Evolutionary conservation across 2,888 invertebrate genomes (phyloP).

Genomic region (Orthosia cruda): DNA sequence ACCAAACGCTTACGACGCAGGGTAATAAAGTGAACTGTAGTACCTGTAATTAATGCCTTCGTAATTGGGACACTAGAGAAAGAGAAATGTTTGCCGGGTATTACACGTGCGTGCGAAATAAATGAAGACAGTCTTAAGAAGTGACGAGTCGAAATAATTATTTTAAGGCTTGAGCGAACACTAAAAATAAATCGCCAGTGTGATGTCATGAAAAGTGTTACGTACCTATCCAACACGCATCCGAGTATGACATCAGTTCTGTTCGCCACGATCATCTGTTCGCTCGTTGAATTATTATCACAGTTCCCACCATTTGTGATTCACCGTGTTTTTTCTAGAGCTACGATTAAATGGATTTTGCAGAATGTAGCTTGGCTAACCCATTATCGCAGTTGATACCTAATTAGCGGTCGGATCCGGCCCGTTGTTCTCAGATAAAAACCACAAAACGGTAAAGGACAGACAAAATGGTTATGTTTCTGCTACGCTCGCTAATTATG

Average conservation of each 20-base stretch:
- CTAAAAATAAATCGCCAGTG: conserved; percentile 87
- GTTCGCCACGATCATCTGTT: conserved; percentile 82
- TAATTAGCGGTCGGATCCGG: conserved; percentile 53
- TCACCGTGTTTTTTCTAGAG: conserved; percentile 70
- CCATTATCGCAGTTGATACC: conserved; percentile 52
- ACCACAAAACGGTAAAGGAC: conserved; percentile 46
- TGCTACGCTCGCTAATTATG: conserved; percentile 31
- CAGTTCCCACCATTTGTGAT: conserved; percentile 78
- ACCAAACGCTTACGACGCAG: conserved; percentile 24
- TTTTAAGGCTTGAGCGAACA: conserved; percentile 86
- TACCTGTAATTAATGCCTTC: conserved; percentile 33
- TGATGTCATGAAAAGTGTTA: conserved; percentile 90
- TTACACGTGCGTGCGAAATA: conserved; percentile 73
- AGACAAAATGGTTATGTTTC: conserved; percentile 27
- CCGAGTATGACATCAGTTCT: conserved; percentile 88
- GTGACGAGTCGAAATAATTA: conserved; percentile 85
- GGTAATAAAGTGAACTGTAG: conserved; percentile 24
- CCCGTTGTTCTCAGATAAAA: conserved; percentile 58
- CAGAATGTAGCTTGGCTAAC: conserved; percentile 61
- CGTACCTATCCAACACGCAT: conserved; percentile 85
- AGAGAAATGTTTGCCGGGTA: conserved; percentile 49
- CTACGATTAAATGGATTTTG: conserved; percentile 60
- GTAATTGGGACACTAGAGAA: conserved; percentile 46
- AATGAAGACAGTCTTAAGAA: conserved; percentile 76
- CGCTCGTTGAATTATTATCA: conserved; percentile 81